Percentiles rank a stretch among this genome's conserved stretches.
Conservation (phyloP, 1,140 invertebrate species). For the Halesus radiatus region DNA sequence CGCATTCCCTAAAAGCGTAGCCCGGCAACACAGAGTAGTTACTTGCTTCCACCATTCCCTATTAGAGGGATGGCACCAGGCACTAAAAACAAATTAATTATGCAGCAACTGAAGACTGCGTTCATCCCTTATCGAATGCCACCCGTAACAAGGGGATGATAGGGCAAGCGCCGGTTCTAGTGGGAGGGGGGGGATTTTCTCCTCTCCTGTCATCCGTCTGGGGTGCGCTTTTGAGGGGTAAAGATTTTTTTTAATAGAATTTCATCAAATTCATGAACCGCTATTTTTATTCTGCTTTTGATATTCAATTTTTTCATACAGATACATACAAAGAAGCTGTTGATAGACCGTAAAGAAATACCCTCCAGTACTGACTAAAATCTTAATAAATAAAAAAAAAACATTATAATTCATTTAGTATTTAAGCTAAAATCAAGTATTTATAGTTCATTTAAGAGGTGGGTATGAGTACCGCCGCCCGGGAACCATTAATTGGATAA, state of each 20-base stretch:
- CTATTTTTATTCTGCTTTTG: no score
- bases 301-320: no score
- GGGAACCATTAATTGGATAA: no score
- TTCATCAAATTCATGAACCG: no score
- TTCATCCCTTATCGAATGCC: slow-evolving; percentile 46
- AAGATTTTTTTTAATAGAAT: neutral
- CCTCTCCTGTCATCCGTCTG: neutral
- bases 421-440: no score
- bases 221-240: neutral
- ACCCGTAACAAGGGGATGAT: slow-evolving; percentile 38
- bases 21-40: slow-evolving; percentile 35
- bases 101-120: slow-evolving; percentile 47
- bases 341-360: no score
- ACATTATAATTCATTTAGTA: no score
- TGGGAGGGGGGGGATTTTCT: neutral
- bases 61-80: slow-evolving; percentile 47
- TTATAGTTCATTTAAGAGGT: no score
- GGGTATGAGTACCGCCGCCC: no score
- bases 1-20: slow-evolving; percentile 17
- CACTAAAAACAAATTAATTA: slow-evolving; percentile 58
- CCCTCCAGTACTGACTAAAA: no score
- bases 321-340: no score
- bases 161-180: neutral
- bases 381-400: no score
- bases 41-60: neutral